Conservation (phyloP, 2,888 invertebrate genomes). For the Drosophila melanocephala region DNA sequence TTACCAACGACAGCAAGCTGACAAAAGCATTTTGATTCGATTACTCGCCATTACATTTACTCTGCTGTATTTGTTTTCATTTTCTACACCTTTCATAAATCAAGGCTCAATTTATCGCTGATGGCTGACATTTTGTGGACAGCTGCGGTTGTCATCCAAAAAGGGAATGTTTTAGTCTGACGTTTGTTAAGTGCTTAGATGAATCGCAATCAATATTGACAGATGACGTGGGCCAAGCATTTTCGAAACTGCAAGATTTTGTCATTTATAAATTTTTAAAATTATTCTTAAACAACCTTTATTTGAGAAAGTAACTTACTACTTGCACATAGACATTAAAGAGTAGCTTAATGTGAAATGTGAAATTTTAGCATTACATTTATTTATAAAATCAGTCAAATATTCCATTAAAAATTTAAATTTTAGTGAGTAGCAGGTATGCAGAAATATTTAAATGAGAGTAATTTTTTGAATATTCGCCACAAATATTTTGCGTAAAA, state of each 20-base stretch:
- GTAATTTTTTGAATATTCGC: not conserved
- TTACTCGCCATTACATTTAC: not conserved
- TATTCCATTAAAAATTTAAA: not conserved
- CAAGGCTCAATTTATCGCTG: conserved; percentile 37
- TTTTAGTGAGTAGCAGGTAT: not conserved
- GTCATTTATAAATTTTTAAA: not conserved
- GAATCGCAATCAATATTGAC: conserved; percentile 28
- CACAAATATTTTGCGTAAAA: not conserved
- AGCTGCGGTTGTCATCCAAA: conserved; percentile 21
- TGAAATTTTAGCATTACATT: not conserved
- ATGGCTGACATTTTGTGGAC: conserved; percentile 45
- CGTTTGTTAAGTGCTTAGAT: conserved; percentile 37
- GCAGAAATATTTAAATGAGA: not conserved
- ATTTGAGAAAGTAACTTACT: not conserved
- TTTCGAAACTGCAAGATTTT: not conserved
- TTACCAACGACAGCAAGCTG: conserved; percentile 15
- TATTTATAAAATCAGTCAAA: not conserved
- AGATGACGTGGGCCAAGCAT: not conserved
- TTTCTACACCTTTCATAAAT: conserved; percentile 22
- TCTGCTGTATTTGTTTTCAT: conserved; percentile 11
- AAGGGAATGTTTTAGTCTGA: conserved; percentile 33
- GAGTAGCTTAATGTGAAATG: not conserved
- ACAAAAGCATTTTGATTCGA: conserved; percentile 1
- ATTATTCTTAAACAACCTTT: not conserved
- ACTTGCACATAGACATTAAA: not conserved